A percentile compares a stretch with the other conserved stretches of the same genome.
These are phyloP conservation scores for Myotis yumanensis DNA, from an alignment of 2,113 vertebrate genomes.

Conservation along the genomic window DNA sequence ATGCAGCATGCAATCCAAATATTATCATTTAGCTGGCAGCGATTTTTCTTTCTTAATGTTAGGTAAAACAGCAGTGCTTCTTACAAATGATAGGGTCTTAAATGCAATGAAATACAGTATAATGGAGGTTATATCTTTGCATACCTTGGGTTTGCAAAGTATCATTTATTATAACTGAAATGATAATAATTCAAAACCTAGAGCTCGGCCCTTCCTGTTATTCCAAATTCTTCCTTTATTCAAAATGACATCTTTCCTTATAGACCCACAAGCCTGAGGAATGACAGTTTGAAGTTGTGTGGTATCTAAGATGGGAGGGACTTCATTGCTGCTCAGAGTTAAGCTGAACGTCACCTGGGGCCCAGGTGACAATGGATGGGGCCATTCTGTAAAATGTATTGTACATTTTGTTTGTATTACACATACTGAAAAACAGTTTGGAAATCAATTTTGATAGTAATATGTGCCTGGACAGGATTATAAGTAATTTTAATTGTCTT, in stretches of 20 bases:
- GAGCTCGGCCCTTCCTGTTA: background rate
- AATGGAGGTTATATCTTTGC: slow-evolving; percentile 36
- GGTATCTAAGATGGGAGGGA: background rate
- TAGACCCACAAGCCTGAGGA: background rate
- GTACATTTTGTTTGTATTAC: background rate
- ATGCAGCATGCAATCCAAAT: background rate
- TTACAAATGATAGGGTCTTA: slow-evolving; percentile 39
- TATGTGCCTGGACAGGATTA: background rate
- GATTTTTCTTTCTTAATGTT: slow-evolving; percentile 60
- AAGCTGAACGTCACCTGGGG: background rate
- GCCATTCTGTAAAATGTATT: background rate
- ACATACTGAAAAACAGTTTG: background rate
- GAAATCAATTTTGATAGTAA: slow-evolving; percentile 31
- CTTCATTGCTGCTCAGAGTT: background rate
- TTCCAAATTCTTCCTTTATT: background rate
- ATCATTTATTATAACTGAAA: background rate
- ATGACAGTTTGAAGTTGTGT: background rate
- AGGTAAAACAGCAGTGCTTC: slow-evolving; percentile 16
- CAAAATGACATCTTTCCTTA: background rate
- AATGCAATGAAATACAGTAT: slow-evolving; percentile 9
- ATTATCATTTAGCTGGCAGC: slow-evolving; percentile 34
- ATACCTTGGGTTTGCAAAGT: background rate
- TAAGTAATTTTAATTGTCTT: slow-evolving; percentile 24
- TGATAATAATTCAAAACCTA: background rate
- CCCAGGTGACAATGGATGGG: background rate